Percentiles rank a stretch among this genome's conserved stretches.
Conservation (phyloP, 2,113 vertebrate species). For the Gymnobelideus leadbeateri region DNA sequence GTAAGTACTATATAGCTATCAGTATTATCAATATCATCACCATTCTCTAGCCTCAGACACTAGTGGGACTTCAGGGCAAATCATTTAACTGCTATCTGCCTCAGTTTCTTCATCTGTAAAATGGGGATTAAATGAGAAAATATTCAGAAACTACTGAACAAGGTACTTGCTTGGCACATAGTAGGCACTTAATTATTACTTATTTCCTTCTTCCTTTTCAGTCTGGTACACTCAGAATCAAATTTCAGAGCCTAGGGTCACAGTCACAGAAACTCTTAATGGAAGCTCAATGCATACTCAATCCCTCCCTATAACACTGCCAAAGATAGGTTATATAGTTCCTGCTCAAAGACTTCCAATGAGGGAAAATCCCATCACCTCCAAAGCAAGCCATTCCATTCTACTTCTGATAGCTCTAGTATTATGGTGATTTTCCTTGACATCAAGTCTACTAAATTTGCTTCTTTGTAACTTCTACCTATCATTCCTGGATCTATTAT, state of each 20-base stretch:
- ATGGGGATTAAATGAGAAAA: background rate
- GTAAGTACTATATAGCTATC: background rate
- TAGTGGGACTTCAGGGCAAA: background rate
- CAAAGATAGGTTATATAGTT: background rate
- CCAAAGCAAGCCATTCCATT: background rate
- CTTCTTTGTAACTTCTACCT: background rate
- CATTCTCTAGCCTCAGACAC: background rate
- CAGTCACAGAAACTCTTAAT: background rate
- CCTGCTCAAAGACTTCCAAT: background rate
- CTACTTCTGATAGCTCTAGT: background rate
- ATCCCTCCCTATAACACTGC: background rate
- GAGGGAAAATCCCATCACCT: background rate
- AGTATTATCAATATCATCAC: no score
- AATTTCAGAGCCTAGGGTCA: background rate
- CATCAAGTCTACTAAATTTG: background rate
- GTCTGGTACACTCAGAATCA: background rate
- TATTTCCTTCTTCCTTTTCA: background rate
- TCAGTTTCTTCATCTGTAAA: background rate
- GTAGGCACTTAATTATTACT: background rate
- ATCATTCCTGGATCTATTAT: background rate
- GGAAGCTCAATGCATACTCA: background rate
- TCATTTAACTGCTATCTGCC: background rate
- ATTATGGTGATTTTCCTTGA: background rate
- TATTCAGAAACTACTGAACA: background rate
- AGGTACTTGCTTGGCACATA: background rate